Base-by-base conservation (phyloP, 2,113 vertebrate species). In the Hippocampus comes region DNA sequence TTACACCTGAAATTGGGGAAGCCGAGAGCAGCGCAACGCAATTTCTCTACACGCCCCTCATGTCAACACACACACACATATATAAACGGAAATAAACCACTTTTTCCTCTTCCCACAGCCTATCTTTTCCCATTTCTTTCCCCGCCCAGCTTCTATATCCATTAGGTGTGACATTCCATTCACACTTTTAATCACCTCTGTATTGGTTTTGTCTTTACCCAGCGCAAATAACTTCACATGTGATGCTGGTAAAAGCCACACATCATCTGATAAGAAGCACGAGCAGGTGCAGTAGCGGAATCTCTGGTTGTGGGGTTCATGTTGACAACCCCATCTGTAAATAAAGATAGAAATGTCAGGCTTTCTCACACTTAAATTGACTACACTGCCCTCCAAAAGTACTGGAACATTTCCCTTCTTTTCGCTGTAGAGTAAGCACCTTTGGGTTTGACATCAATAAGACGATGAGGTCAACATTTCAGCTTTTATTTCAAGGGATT, bases 161-260 rank as follows among this genome's bases (percentile, higher is more conserved):
- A 93, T 93, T 92, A 89, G 79, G 72, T 83, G 73, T 92, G 90
- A 91, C 91, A 90, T 89, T 91, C 79, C 88, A 91, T 93, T 91
- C 80, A 78, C 84, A 78, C 88, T 88, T 85, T 90, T 91, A 92
- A 91, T 89, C 89, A 91, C 81, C 80, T 76, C 70, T 78, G 65
- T 82, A 27, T 59, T 70, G 75, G 79, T 82, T 85, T 81, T 84
- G 79, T 87, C 85, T 85, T 86, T 80, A 83, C 82, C 81, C 71
- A 79, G 71, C 78, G 14, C 75, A 88, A 89, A 90, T 87, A 80
- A 90, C 85, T 82, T 85, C 78, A 83, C 75, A 79, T 79, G 78
- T 78, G 77, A 83, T 17, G 77, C 75, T 74, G 73, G 81, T 78
- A 81, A 84, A 86, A 79, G 68, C 72, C 72, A 77, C 76, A 71